Evolutionary conservation across 1,140 invertebrate genomes (phyloP).

Genomic region (Tetramorium parvispinum): DNA sequence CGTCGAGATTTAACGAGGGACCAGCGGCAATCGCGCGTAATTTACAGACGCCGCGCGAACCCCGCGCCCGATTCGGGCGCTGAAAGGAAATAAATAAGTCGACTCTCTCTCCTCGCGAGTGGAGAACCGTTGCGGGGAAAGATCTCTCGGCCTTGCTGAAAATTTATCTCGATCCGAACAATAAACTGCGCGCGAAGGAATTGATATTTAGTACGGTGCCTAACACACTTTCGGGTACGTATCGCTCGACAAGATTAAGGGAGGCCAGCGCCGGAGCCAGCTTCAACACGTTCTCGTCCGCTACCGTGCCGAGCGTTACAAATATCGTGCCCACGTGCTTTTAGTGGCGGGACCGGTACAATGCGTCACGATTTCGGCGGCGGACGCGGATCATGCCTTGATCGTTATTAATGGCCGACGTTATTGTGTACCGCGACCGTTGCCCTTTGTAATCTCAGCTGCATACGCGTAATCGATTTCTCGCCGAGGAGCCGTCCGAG

Average conservation of each 20-base stretch:
- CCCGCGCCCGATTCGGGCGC: conserved; percentile 48
- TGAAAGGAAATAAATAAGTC: conserved; percentile 17
- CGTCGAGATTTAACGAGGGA: conserved; percentile 68
- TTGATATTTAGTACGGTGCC: conserved; percentile 47
- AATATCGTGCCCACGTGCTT: conserved; percentile 52
- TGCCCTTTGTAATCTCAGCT: conserved; percentile 47
- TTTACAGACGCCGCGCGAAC: conserved; percentile 29
- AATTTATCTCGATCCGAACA: conserved; percentile 8
- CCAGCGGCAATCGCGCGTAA: conserved; percentile 54
- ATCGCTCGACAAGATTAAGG: conserved; percentile 45
- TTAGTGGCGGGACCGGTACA: conserved; percentile 38
- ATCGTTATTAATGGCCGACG: conserved; percentile 70
- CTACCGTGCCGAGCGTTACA: conserved; percentile 56
- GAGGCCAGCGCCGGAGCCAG: neutral
- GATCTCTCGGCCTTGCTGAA: neutral
- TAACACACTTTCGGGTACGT: conserved; percentile 11
- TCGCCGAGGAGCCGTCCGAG: conserved; percentile 15
- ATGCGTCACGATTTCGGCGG: conserved; percentile 69
- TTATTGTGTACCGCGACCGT: conserved; percentile 54
- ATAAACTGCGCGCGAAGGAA: conserved; percentile 15
- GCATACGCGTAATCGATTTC: conserved; percentile 45
- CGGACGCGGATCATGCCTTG: conserved; percentile 65
- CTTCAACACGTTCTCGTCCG: conserved; percentile 27
- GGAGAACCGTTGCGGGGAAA: neutral
- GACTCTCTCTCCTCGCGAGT: neutral